These are phyloP conservation scores for Onychomys leucogaster DNA, from an alignment of 2,797 vertebrate genomes.

Conservation along the genomic window DNA sequence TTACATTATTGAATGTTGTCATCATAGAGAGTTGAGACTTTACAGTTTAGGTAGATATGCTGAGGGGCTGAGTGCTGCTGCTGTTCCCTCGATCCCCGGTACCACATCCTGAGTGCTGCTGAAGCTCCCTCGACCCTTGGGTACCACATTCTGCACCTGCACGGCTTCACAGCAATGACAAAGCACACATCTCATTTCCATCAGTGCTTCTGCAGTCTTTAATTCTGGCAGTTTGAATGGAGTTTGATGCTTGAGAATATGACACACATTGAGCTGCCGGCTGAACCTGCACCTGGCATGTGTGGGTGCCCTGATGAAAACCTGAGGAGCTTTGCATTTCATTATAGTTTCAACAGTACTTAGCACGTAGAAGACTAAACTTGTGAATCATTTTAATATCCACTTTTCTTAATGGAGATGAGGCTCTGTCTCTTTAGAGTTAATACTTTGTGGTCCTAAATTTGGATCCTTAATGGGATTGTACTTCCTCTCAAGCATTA, in stretches of 20 bases:
- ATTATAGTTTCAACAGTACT: constrained; percentile 51
- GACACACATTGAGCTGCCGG: not conserved
- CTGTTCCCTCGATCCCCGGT: not conserved
- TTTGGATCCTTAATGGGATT: not conserved
- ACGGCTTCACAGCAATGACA: not conserved
- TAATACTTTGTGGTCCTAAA: constrained; percentile 49
- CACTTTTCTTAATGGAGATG: constrained; percentile 67
- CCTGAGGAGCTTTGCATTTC: constrained; percentile 20
- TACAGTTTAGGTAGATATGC: not conserved
- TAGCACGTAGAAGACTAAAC: constrained; percentile 49
- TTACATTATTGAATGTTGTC: not conserved
- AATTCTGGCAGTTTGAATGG: constrained; percentile 44
- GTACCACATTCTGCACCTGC: not conserved
- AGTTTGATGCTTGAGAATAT: constrained; percentile 14
- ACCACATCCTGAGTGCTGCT: not conserved
- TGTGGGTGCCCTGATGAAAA: constrained; percentile 30
- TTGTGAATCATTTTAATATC: constrained; percentile 39
- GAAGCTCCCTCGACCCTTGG: too few species aligned
- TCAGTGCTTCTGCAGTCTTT: not conserved
- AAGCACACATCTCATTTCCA: not conserved
- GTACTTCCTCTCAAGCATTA: not conserved
- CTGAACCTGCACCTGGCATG: constrained; percentile 31
- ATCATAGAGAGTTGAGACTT: not conserved
- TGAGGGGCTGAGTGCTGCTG: not conserved
- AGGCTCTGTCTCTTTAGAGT: constrained; percentile 25